These are phyloP conservation scores for Drosophila nigritarsus DNA, from an alignment of 2,888 invertebrate species.

Conservation along the genomic window DNA sequence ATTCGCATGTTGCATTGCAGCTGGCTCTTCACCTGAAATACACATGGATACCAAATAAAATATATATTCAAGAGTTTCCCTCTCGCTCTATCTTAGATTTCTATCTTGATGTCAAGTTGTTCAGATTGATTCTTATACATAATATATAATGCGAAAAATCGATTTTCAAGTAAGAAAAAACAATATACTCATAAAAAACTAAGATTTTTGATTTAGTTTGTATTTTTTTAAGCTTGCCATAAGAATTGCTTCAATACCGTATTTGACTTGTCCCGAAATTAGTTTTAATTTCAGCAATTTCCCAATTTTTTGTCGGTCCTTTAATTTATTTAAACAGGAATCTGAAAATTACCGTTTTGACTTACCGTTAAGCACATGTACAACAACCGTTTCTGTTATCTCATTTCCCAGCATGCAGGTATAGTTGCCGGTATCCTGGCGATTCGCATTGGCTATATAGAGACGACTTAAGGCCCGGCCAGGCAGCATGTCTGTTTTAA, in stretches of 20 bases:
- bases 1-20: constrained; percentile 85
- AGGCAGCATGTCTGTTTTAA: constrained; percentile 91
- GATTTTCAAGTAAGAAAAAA: neutral
- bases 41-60: neutral
- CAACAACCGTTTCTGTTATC: constrained; percentile 89
- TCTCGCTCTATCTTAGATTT: too few relatives aligned
- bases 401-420: constrained; percentile 91
- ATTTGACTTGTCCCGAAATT: neutral
- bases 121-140: neutral
- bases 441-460: constrained; percentile 92
- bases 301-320: neutral
- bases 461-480: constrained; percentile 91
- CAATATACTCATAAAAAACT: neutral
- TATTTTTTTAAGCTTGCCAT: neutral
- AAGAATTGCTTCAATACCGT: neutral
- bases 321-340: too few relatives aligned
- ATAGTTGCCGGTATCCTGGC: constrained; percentile 92
- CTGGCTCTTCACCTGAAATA: constrained; percentile 84
- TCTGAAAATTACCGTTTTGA: constrained; percentile 19
- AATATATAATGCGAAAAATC: too few relatives aligned
- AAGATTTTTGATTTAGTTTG: neutral
- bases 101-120: too few relatives aligned
- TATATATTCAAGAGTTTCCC: neutral
- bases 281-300: neutral
- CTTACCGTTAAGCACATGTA: constrained; percentile 92